Evolutionary conservation across 2,888 invertebrate species (phyloP).

Genomic region (Nomada ferruginata): DNA sequence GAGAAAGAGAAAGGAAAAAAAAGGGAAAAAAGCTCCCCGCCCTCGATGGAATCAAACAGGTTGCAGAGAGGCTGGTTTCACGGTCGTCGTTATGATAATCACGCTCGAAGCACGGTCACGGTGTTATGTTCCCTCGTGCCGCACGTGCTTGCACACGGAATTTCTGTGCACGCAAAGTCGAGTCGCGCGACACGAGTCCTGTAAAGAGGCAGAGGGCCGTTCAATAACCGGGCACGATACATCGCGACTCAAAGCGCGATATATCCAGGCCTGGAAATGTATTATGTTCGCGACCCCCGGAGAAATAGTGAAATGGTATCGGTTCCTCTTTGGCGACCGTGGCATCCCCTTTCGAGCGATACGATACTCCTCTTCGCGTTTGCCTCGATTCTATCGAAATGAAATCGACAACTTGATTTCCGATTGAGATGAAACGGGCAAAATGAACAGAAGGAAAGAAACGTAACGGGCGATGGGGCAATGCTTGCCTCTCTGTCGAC

Average conservation of each 20-base stretch:
- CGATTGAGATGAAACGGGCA: constrained; percentile 28
- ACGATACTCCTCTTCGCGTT: not conserved
- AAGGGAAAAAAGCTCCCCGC: not conserved
- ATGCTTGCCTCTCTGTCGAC: not conserved
- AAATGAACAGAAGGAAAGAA: not conserved
- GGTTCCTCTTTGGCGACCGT: constrained; percentile 6
- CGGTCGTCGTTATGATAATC: constrained; percentile 50
- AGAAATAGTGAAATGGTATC: constrained; percentile 26
- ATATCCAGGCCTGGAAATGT: not conserved
- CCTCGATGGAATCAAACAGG: constrained; percentile 50
- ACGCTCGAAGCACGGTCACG: constrained; percentile 23
- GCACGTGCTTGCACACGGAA: not conserved
- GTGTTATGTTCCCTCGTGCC: constrained; percentile 22
- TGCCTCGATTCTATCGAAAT: not conserved
- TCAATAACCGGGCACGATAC: constrained; percentile 16
- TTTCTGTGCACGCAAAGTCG: constrained; percentile 21
- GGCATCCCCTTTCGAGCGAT: constrained; percentile 1
- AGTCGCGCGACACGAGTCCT: not conserved
- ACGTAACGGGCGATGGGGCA: too few relatives aligned
- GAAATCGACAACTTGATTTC: constrained; percentile 8
- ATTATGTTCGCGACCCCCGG: not conserved
- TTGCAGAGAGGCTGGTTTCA: constrained; percentile 28
- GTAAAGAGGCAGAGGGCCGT: not conserved
- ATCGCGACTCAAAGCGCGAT: not conserved
- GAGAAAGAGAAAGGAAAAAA: not conserved